Evolutionary conservation across 2,113 vertebrate species (phyloP).

Genomic region (Carassius carassius): DNA sequence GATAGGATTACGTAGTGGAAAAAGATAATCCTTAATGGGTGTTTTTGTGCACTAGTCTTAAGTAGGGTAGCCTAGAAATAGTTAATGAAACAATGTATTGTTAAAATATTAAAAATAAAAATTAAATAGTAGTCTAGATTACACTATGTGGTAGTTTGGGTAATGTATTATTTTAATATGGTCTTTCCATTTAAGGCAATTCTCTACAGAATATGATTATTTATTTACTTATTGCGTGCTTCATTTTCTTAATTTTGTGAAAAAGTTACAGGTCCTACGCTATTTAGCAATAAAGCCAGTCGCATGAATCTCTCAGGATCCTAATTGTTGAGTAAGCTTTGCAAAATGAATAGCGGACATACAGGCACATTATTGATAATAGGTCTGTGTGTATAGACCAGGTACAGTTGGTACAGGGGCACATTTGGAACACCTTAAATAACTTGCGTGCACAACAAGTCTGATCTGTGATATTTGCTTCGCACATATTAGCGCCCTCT

Average conservation of each 20-base stretch:
- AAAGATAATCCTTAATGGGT: not conserved
- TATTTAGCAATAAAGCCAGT: not conserved
- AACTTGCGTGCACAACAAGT: too few relatives aligned
- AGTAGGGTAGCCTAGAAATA: not conserved
- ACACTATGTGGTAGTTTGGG: not conserved
- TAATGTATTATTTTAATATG: not conserved
- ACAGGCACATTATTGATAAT: not conserved
- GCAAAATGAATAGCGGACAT: not conserved
- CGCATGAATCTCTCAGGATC: not conserved
- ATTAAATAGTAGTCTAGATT: too few relatives aligned
- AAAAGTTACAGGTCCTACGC: not conserved
- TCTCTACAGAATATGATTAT: not conserved
- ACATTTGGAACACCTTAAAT: too few relatives aligned
- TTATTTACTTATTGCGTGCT: not conserved
- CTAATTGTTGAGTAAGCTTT: not conserved
- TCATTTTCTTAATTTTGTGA: not conserved
- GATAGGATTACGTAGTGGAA: constrained; percentile 10
- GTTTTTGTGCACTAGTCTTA: not conserved
- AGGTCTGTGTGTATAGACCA: too few relatives aligned
- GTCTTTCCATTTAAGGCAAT: not conserved
- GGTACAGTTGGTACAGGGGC: too few relatives aligned
- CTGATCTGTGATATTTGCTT: too few relatives aligned
- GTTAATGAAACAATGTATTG: not conserved
- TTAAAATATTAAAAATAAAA: too few relatives aligned
- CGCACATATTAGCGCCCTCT: too few relatives aligned